Evolutionary conservation across 2,888 invertebrate genomes (phyloP).

Genomic region (Sipunculus nudus): DNA sequence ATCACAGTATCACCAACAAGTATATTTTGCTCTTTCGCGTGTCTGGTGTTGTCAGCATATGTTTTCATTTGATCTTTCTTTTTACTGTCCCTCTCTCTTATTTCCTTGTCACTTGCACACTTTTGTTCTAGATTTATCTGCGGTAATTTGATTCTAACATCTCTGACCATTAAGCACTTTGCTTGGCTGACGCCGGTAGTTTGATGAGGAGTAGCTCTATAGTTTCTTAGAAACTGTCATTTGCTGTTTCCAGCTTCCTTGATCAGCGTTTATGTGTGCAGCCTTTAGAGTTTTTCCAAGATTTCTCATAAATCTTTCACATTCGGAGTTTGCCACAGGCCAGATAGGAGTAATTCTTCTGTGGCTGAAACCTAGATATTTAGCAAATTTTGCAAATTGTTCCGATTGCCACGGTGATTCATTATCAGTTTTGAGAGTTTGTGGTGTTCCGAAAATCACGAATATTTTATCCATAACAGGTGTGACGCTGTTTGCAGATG

Average conservation of each 20-base stretch:
- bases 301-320: constrained; percentile 41
- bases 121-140: too few species aligned
- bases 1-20: too few species aligned
- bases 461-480: constrained; percentile 31
- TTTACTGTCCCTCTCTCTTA: too few species aligned
- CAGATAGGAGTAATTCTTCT: constrained; percentile 24
- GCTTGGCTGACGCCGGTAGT: constrained; percentile 8
- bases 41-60: too few species aligned
- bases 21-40: too few species aligned
- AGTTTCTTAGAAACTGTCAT: constrained; percentile 12
- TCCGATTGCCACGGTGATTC: constrained; percentile 34
- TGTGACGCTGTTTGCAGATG: constrained; percentile 20
- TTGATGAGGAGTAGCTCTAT: constrained; percentile 15
- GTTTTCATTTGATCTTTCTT: too few species aligned
- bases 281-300: constrained; percentile 13
- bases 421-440: constrained; percentile 33
- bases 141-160: not conserved
- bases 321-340: constrained; percentile 40
- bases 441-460: constrained; percentile 29
- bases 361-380: constrained; percentile 32
- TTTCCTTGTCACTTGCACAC: too few species aligned
- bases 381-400: constrained; percentile 31
- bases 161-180: too few species aligned
- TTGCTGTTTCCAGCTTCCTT: constrained; percentile 3
- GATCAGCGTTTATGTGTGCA: constrained; percentile 4